A percentile compares a stretch with the other conserved stretches of the same genome.
phyloP scores from a whole-genome alignment of 2,113 vertebrate genomes.

The Nesoenas mayeri region DNA sequence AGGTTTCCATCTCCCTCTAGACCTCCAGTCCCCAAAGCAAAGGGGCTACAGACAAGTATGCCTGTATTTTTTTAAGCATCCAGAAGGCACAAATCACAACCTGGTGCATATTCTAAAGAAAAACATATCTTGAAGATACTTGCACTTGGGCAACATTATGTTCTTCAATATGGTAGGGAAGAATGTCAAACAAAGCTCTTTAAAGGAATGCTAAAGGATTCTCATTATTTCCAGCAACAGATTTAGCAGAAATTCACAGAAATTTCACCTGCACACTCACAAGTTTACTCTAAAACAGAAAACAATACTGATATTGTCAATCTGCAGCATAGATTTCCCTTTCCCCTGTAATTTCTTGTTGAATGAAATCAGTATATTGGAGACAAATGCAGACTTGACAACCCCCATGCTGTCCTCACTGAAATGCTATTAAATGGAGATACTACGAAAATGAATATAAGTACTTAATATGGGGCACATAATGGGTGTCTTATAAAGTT shows the following conservation, averaged over 20 bases:
- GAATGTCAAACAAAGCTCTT: neutral
- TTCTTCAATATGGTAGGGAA: neutral
- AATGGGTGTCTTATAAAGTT: neutral
- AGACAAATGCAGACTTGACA: neutral
- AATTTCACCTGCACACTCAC: neutral
- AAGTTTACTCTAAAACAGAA: neutral
- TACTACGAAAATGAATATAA: accelerated
- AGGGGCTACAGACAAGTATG: neutral
- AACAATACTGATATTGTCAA: neutral
- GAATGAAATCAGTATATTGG: neutral
- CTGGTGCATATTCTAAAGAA: neutral
- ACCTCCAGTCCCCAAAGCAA: neutral
- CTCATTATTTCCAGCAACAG: neutral
- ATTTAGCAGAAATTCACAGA: neutral
- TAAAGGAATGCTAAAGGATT: neutral
- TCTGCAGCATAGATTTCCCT: neutral
- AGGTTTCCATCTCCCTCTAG: neutral
- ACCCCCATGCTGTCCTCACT: neutral
- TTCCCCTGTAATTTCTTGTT: neutral
- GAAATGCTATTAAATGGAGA: neutral
- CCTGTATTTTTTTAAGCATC: neutral
- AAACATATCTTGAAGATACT: neutral
- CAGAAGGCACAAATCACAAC: neutral
- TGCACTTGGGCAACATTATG: neutral
- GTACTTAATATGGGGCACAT: neutral